These are phyloP conservation scores for Montipora cactus DNA, from an alignment of 64 coral and sea anemone species.

Conservation along the genomic window DNA sequence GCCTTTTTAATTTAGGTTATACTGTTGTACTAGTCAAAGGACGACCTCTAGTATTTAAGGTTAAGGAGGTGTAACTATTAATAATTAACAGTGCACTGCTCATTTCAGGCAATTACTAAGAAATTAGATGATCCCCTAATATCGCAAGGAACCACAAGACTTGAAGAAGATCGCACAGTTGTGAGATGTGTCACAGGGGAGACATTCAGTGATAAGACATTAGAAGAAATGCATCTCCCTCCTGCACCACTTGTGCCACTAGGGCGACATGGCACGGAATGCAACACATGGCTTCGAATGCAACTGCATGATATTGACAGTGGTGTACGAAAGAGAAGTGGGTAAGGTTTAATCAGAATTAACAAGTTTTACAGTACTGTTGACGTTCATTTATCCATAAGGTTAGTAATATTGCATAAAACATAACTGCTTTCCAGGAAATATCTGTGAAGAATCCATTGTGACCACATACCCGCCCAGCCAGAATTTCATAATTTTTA, in stretches of 20 bases:
- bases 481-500: too few relatives aligned
- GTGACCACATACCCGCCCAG: too few relatives aligned
- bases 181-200: slow-evolving; percentile 89
- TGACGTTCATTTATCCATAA: too few relatives aligned
- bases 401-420: too few relatives aligned
- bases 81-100: background rate
- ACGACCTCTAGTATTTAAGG: too few relatives aligned
- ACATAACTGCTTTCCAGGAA: too few relatives aligned
- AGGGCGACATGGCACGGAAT: slow-evolving; percentile 83
- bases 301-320: slow-evolving; percentile 94
- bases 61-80: too few relatives aligned
- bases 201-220: slow-evolving; percentile 68
- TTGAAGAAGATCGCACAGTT: slow-evolving; percentile 84
- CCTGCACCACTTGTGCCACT: slow-evolving; percentile 85
- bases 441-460: too few relatives aligned
- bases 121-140: slow-evolving; percentile 90
- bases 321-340: slow-evolving; percentile 83
- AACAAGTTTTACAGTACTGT: too few relatives aligned
- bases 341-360: slow-evolving; percentile 51
- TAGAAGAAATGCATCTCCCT: slow-evolving; percentile 80
- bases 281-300: slow-evolving; percentile 96
- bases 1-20: too few relatives aligned
- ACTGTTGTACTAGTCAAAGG: too few relatives aligned
- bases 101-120: slow-evolving; percentile 78
- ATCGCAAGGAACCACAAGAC: slow-evolving; percentile 79